phyloP scores from a whole-genome alignment of 2,113 vertebrate species.

The Heliornis fulica region DNA sequence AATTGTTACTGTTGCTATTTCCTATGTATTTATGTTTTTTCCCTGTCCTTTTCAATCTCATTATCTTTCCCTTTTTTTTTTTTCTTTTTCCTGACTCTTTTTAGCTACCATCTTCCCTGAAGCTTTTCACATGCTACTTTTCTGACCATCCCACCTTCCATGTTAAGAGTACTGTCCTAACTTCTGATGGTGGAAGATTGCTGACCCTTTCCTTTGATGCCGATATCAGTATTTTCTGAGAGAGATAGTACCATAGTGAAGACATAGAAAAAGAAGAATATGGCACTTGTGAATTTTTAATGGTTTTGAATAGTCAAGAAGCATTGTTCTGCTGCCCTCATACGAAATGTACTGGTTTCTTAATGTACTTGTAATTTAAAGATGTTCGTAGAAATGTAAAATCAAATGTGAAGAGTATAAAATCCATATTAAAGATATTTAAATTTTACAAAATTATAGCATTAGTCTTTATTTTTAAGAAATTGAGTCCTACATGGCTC shows the following conservation, averaged over 20 bases:
- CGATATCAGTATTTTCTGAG: background rate
- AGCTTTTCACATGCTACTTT: conserved; percentile 11
- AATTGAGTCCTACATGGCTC: background rate
- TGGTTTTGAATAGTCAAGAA: background rate
- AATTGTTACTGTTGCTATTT: background rate
- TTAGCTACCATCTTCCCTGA: conserved; percentile 10
- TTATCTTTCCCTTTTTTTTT: background rate
- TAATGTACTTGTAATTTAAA: conserved; percentile 11
- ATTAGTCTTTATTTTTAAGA: conserved; percentile 35
- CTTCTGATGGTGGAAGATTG: conserved; percentile 8
- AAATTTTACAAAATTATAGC: background rate
- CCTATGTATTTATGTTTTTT: background rate
- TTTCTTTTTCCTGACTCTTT: background rate
- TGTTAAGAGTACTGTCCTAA: background rate
- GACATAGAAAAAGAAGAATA: conserved; percentile 18
- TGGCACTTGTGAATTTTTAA: background rate
- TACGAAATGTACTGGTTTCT: background rate
- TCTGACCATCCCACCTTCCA: background rate
- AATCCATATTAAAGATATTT: conserved; percentile 23
- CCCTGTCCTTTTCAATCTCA: background rate
- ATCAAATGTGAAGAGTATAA: background rate
- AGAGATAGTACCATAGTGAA: background rate
- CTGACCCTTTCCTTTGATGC: background rate
- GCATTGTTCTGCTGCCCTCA: background rate
- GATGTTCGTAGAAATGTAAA: conserved; percentile 25